Percentiles rank a stretch among this genome's conserved stretches.
phyloP scores from a whole-genome alignment of 2,888 invertebrate species.

The Drosophila formosana region DNA sequence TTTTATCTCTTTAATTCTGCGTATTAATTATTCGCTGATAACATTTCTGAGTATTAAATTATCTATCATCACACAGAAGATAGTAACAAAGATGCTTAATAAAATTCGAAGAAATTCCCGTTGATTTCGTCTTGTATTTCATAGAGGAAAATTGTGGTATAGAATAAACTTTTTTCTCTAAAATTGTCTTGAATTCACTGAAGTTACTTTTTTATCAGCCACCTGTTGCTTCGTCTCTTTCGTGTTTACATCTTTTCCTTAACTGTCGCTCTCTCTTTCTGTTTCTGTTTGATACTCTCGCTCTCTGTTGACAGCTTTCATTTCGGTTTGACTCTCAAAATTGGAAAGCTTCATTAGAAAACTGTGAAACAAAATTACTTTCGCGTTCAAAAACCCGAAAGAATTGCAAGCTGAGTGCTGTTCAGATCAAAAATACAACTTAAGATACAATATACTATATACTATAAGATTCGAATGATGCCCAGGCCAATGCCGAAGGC shows the following conservation, averaged over 20 bases:
- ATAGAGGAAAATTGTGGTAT: too few species aligned
- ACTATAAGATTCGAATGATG: too few species aligned
- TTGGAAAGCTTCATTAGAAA: slow-evolving; percentile 11
- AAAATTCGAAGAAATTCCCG: too few species aligned
- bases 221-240: slow-evolving; percentile 8
- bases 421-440: not conserved
- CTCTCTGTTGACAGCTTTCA: slow-evolving; percentile 27
- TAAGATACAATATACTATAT: not conserved
- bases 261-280: slow-evolving; percentile 9
- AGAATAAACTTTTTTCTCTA: too few species aligned
- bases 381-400: slow-evolving; percentile 27
- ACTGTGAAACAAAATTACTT: slow-evolving; percentile 17
- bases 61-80: not conserved
- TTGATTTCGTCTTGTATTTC: too few species aligned
- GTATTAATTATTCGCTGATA: not conserved
- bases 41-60: not conserved
- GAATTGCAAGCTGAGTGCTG: not conserved
- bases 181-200: not conserved
- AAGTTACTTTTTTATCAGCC: not conserved
- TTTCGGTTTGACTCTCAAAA: slow-evolving; percentile 32
- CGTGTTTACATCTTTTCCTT: not conserved
- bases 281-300: not conserved
- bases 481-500: too few species aligned
- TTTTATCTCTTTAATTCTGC: not conserved
- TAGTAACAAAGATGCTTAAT: not conserved